These are phyloP conservation scores for Notolabrus celidotus DNA, from an alignment of 2,797 vertebrate genomes.

Conservation along the genomic window DNA sequence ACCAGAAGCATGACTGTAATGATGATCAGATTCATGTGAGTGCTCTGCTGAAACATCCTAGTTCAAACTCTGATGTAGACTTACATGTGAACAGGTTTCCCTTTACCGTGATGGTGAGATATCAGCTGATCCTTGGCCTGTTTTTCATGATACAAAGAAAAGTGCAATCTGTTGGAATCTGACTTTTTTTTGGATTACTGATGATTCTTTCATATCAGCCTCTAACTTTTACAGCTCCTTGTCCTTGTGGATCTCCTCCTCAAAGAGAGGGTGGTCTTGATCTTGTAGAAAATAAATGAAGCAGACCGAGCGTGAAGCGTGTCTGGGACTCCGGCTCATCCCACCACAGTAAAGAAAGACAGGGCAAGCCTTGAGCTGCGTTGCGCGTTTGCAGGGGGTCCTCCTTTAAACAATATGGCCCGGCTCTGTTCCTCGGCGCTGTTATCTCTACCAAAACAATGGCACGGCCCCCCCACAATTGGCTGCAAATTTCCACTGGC, in stretches of 20 bases:
- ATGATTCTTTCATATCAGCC: not conserved
- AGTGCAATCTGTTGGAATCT: too few relatives aligned
- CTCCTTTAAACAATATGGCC: constrained; percentile 71
- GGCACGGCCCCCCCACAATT: constrained; percentile 49
- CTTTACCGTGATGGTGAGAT: too few relatives aligned
- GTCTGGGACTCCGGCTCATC: constrained; percentile 47
- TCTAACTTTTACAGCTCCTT: not conserved
- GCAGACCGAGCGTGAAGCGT: constrained; percentile 68
- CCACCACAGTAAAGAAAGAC: constrained; percentile 56
- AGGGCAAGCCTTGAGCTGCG: constrained; percentile 33
- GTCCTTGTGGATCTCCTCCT: not conserved
- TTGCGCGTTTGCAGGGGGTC: constrained; percentile 57
- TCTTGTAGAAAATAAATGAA: constrained; percentile 41
- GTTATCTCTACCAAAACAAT: constrained; percentile 79
- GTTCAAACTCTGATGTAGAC: too few relatives aligned
- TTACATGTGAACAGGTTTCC: too few relatives aligned
- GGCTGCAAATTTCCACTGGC: constrained; percentile 62
- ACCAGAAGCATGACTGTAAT: not conserved
- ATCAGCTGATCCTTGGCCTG: not conserved
- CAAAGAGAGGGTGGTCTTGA: constrained; percentile 11
- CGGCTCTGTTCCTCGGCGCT: constrained; percentile 45
- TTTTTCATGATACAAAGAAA: not conserved
- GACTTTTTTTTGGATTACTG: too few relatives aligned
- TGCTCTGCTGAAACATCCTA: not conserved
- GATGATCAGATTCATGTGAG: not conserved